These are phyloP conservation scores for Rhopalosiphum padi DNA, from an alignment of 1,140 invertebrate genomes.

Conservation along the genomic window DNA sequence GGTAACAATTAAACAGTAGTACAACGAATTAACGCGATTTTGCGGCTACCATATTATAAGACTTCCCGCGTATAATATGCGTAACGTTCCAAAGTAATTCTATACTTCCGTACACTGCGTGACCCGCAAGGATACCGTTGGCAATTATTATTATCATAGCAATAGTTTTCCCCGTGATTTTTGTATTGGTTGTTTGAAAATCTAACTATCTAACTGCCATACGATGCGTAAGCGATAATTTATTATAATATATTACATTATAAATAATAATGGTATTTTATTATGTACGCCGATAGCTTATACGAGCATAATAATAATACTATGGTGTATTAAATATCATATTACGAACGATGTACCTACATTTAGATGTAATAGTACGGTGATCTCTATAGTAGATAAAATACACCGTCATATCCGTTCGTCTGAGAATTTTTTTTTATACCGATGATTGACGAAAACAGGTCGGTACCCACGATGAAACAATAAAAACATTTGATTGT, in stretches of 20 bases:
- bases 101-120: not conserved
- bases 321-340: too few relatives aligned
- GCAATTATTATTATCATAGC: not conserved
- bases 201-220: not conserved
- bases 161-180: not conserved
- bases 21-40: not conserved
- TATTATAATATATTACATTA: not conserved
- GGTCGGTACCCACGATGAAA: not conserved
- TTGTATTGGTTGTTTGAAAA: not conserved
- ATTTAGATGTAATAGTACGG: not conserved
- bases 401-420: not conserved
- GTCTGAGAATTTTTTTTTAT: not conserved
- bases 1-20: not conserved
- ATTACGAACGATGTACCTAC: too few relatives aligned
- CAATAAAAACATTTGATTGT: constrained; percentile 4
- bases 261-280: too few relatives aligned
- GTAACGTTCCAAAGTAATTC: too few relatives aligned
- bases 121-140: not conserved
- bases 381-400: not conserved
- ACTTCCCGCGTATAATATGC: not conserved
- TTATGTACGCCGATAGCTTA: too few relatives aligned
- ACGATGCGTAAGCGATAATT: not conserved
- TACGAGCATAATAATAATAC: not conserved
- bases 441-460: not conserved
- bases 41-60: too few relatives aligned